Evolutionary conservation across 35 echinoderm and acorn worm genomes (phyloP).

Genomic region (Chiridota heheva): DNA sequence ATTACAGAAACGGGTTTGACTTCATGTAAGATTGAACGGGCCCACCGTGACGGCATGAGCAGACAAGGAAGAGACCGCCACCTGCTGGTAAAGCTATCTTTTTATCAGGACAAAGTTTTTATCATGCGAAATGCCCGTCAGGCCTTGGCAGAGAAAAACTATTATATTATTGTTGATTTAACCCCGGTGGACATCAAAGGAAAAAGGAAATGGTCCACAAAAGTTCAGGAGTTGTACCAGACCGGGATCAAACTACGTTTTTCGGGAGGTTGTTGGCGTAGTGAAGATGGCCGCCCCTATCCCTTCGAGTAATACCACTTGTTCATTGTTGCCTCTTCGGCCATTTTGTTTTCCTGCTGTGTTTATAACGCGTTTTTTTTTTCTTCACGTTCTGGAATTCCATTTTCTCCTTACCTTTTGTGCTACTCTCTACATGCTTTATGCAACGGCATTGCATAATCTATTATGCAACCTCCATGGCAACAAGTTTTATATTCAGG

Average conservation of each 20-base stretch:
- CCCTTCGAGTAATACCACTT: background rate
- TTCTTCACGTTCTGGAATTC: too few species aligned
- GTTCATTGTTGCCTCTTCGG: too few species aligned
- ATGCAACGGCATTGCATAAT: too few species aligned
- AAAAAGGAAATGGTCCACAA: too few species aligned
- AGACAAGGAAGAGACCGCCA: background rate
- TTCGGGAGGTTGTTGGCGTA: background rate
- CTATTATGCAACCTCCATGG: too few species aligned
- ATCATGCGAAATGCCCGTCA: conserved; percentile 5
- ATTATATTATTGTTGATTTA: background rate
- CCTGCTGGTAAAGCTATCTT: background rate
- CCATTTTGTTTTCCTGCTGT: too few species aligned
- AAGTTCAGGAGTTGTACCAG: too few species aligned
- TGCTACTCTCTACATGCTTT: too few species aligned
- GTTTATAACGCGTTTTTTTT: too few species aligned
- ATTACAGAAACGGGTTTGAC: background rate
- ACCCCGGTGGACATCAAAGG: background rate
- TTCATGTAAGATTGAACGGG: background rate
- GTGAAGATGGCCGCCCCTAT: background rate
- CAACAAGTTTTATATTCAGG: too few species aligned
- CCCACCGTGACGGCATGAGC: background rate
- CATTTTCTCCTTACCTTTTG: too few species aligned
- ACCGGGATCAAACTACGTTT: background rate
- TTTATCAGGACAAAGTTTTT: conserved; percentile 5
- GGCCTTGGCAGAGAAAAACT: background rate